Evolutionary conservation across 2,113 vertebrate species (phyloP).

Genomic region (Salminus brasiliensis): DNA sequence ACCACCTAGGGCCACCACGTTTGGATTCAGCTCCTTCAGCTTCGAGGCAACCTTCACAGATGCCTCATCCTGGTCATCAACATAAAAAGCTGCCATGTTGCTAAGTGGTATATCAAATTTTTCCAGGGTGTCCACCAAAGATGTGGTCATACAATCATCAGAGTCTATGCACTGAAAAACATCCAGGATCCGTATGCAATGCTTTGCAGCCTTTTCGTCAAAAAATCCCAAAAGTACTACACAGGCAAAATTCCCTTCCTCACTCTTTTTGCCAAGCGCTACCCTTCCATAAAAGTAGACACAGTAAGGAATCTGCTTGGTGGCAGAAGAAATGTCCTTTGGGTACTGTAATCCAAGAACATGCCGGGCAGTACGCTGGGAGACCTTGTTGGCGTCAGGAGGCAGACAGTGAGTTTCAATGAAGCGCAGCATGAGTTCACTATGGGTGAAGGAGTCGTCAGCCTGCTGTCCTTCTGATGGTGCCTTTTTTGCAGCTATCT

Average conservation of each 20-base stretch:
- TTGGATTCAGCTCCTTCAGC: constrained; percentile 69
- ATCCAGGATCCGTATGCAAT: constrained; percentile 69
- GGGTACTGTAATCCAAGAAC: constrained; percentile 67
- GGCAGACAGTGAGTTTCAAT: constrained; percentile 61
- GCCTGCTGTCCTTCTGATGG: not conserved
- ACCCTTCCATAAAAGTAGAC: constrained; percentile 69
- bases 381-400: constrained; percentile 24
- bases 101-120: constrained; percentile 63
- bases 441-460: constrained; percentile 49
- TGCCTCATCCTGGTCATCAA: constrained; percentile 38
- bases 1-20: constrained; percentile 58
- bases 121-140: constrained; percentile 61
- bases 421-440: constrained; percentile 60
- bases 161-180: constrained; percentile 53
- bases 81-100: constrained; percentile 67
- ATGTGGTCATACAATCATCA: constrained; percentile 34
- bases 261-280: constrained; percentile 43
- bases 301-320: constrained; percentile 70
- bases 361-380: constrained; percentile 44
- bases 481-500: not conserved
- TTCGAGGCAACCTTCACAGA: constrained; percentile 58
- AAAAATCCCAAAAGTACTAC: constrained; percentile 74
- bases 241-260: constrained; percentile 28
- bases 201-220: constrained; percentile 56
- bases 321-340: constrained; percentile 58